These are phyloP conservation scores for Harpalus rubripes DNA, from an alignment of 2,888 invertebrate genomes.

Conservation along the genomic window DNA sequence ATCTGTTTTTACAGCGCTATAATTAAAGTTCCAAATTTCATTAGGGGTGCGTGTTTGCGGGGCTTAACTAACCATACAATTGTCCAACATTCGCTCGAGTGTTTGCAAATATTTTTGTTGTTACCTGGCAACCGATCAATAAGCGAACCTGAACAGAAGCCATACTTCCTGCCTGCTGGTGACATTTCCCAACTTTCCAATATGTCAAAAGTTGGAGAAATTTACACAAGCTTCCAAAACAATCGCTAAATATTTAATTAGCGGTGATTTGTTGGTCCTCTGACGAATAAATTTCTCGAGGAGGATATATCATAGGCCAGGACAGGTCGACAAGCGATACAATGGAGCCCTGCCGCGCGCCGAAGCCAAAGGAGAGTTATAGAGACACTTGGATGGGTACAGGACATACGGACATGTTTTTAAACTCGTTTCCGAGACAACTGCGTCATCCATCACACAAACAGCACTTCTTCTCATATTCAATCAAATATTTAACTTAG, in stretches of 20 bases:
- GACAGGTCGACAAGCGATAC: constrained; percentile 33
- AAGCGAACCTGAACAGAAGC: constrained; percentile 15
- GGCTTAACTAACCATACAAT: constrained; percentile 44
- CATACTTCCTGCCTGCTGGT: constrained; percentile 39
- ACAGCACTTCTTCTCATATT: constrained; percentile 2
- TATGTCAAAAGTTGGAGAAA: constrained; percentile 36
- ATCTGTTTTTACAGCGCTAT: constrained; percentile 46
- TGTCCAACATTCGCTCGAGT: constrained; percentile 32
- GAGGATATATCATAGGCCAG: constrained; percentile 33
- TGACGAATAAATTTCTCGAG: constrained; percentile 20
- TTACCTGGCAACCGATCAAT: constrained; percentile 45
- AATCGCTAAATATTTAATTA: constrained; percentile 46
- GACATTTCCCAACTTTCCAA: constrained; percentile 46
- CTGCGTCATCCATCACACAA: not conserved
- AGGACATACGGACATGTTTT: constrained; percentile 5
- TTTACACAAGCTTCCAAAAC: constrained; percentile 32
- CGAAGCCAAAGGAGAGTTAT: constrained; percentile 42
- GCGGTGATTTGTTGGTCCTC: constrained; percentile 49
- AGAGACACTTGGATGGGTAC: constrained; percentile 20
- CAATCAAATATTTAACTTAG: not conserved
- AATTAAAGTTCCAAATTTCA: constrained; percentile 60
- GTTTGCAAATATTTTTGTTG: constrained; percentile 53
- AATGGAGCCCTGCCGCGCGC: constrained; percentile 27
- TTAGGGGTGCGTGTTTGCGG: constrained; percentile 44
- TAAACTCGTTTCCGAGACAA: not conserved